These are phyloP conservation scores for Tethya wilhelma DNA, from an alignment of 37 sponge, comb jelly and placozoan genomes.

Conservation along the genomic window DNA sequence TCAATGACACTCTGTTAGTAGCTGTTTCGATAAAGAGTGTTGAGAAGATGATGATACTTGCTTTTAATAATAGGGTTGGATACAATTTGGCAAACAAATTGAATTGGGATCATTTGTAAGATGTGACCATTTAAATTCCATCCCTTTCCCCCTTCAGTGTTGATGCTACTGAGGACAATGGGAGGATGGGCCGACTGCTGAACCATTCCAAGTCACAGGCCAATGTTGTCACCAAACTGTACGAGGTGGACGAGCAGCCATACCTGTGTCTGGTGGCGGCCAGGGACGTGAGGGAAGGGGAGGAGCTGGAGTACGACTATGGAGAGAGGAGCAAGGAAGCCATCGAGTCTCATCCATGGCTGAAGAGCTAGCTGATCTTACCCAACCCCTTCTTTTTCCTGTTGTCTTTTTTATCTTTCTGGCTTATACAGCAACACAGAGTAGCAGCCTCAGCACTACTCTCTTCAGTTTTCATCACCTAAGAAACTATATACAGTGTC, in stretches of 20 bases:
- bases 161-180: conserved; percentile 90
- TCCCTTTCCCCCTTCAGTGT: too few relatives aligned
- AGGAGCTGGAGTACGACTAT: conserved; percentile 92
- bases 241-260: conserved; percentile 61
- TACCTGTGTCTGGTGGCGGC: conserved; percentile 76
- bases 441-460: too few relatives aligned
- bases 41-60: too few relatives aligned
- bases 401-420: too few relatives aligned
- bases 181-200: conserved; percentile 77
- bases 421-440: too few relatives aligned
- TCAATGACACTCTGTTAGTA: too few relatives aligned
- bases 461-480: too few relatives aligned
- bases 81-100: too few relatives aligned
- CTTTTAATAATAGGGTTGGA: too few relatives aligned
- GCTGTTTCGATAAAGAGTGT: too few relatives aligned
- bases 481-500: too few relatives aligned
- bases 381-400: too few relatives aligned
- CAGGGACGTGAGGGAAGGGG: conserved; percentile 73
- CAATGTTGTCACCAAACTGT: conserved; percentile 64
- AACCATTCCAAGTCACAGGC: conserved; percentile 78
- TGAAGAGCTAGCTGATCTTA: conserved; percentile 17
- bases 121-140: neutral
- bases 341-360: conserved; percentile 87
- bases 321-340: conserved; percentile 76
- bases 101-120: neutral